Conservation (phyloP, 2,888 invertebrate species). For the Cheilosia grossa region DNA sequence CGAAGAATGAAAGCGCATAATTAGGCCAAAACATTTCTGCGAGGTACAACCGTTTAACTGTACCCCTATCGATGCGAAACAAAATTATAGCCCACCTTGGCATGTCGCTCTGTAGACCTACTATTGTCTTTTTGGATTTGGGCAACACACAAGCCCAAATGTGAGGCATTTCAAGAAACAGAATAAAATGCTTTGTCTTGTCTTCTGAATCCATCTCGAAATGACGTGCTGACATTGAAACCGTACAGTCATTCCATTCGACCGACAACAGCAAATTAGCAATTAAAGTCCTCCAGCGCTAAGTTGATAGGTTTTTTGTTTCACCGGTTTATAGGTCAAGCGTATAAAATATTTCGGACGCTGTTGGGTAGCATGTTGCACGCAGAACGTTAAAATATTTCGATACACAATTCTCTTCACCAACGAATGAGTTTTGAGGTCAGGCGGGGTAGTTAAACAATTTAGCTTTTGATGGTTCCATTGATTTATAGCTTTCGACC, state of each 20-base stretch:
- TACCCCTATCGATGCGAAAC: constrained; percentile 22
- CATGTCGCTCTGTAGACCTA: constrained; percentile 16
- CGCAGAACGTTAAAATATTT: constrained; percentile 19
- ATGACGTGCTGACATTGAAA: constrained; percentile 54
- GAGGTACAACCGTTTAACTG: constrained; percentile 15
- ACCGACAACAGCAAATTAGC: constrained; percentile 1
- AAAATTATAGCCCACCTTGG: constrained; percentile 39
- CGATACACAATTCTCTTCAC: neutral
- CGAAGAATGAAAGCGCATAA: neutral
- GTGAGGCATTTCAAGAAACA: constrained; percentile 7
- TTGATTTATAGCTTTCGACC: constrained; percentile 1
- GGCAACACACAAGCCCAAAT: constrained; percentile 4
- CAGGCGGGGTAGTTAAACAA: constrained; percentile 11
- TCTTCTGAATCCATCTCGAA: constrained; percentile 34
- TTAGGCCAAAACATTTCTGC: constrained; percentile 42
- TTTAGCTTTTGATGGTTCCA: neutral
- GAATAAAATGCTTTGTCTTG: neutral
- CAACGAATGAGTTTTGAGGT: constrained; percentile 14
- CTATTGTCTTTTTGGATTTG: constrained; percentile 31
- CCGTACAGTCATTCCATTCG: constrained; percentile 5
- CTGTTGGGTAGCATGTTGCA: constrained; percentile 21
- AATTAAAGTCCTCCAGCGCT: constrained; percentile 56
- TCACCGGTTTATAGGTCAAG: constrained; percentile 42
- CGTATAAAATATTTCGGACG: constrained; percentile 28
- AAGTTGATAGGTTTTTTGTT: constrained; percentile 9